phyloP scores from a whole-genome alignment of 2,113 vertebrate genomes.

The Crypturellus undulatus region DNA sequence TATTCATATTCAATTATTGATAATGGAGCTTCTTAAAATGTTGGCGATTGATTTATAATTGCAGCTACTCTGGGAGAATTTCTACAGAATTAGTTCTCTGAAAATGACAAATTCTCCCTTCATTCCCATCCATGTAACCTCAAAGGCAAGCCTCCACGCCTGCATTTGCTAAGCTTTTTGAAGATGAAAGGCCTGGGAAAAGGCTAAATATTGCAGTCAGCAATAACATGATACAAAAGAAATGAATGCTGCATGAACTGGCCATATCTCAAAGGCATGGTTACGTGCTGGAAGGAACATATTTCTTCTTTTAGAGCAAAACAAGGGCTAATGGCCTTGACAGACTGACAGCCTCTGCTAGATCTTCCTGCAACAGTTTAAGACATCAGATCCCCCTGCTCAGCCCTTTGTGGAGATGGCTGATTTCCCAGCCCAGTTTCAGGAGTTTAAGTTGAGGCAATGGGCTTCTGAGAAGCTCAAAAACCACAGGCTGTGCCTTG shows the following conservation, averaged over 20 bases:
- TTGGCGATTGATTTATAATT: slow-evolving; percentile 1
- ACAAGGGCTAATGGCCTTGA: slow-evolving; percentile 2
- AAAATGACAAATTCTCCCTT: neutral
- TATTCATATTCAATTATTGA: slow-evolving; percentile 46
- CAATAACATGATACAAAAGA: neutral
- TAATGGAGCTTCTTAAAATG: neutral
- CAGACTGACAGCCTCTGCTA: neutral
- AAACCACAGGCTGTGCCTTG: neutral
- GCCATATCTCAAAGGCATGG: neutral
- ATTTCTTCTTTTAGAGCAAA: neutral
- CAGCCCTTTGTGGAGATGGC: neutral
- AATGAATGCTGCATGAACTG: neutral
- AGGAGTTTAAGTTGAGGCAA: neutral
- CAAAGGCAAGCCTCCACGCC: neutral
- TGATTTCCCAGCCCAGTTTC: neutral
- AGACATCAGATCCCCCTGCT: neutral
- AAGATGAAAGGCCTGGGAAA: slow-evolving; percentile 63
- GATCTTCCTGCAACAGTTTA: neutral
- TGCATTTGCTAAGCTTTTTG: slow-evolving; percentile 44
- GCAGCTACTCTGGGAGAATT: neutral
- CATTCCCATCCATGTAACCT: neutral
- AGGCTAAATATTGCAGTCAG: slow-evolving; percentile 30
- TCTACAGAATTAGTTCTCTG: neutral
- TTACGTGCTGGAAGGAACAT: neutral
- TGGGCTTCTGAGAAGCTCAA: neutral